Evolutionary conservation across 1,140 invertebrate species (phyloP), one percentile per base, ranked within the genome.

Genomic region (Parasteatoda tepidariorum): DNA sequence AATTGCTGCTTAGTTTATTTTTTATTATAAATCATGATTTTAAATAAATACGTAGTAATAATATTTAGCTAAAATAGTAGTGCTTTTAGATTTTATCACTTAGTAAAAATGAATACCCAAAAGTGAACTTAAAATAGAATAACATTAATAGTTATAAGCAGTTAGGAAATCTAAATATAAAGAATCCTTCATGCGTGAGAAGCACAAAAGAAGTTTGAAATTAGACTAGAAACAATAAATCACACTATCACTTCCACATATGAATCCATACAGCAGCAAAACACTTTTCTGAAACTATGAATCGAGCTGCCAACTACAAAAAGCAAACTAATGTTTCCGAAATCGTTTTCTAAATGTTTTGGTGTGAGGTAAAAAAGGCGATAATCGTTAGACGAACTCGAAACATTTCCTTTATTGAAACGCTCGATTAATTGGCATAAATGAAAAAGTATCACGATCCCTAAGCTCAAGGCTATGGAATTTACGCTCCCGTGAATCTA

Each of bases 381-480:
- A 41, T 68, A 68, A 41, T 68, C 34, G 34, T 28, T 68, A 28
- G 24, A 38, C 38, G 66, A 68, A 68, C 66, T 68, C 11, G 41
- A 68, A 68, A 68, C 9, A 38, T 30, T 68, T 68, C 38, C 34
- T 34, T 26, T 48, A 28, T 24, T 26, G 34, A 68, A 68, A 48
- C 66, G 66, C 33, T 48, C 38, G 66, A 34, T 26, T 68, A 22
- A 48, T 26, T 30, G 34, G 41, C 9, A 41, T 68, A 68, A 68
- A 24, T 68, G 18, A 68, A 38, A 3, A 22, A 22, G 26, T 68
- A 15, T 34, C 15, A 26, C 34, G 33, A 68, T 41, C 41, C 41
- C 15, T 41, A 24, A 15, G 34, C 34, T 26, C n/a, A 24, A 68
- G 66, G 34, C 1, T 3, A 68, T 38, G 66, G 11, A 22, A 13